These are phyloP conservation scores for Anticlea derivata DNA, from an alignment of 2,888 invertebrate genomes.

Conservation along the genomic window DNA sequence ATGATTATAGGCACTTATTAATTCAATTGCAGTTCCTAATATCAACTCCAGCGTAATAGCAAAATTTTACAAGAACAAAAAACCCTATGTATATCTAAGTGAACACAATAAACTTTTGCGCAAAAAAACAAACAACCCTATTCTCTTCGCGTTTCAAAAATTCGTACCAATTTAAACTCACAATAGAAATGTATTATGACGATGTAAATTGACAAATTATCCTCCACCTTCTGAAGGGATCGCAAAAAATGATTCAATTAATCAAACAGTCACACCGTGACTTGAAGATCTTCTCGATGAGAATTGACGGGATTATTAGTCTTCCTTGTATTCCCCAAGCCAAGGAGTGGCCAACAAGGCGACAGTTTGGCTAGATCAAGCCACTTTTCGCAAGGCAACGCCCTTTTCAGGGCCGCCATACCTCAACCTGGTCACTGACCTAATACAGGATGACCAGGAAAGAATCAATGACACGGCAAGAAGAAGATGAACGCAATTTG, in stretches of 20 bases:
- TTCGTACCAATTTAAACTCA: constrained; percentile 17
- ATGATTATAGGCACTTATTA: too few species aligned
- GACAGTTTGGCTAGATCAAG: background rate
- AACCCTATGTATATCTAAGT: too few species aligned
- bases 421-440: too few species aligned
- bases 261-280: constrained; percentile 79
- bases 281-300: constrained; percentile 68
- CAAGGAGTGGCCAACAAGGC: constrained; percentile 8
- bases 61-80: too few species aligned
- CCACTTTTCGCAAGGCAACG: background rate
- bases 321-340: constrained; percentile 45
- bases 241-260: constrained; percentile 78
- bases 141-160: constrained; percentile 2
- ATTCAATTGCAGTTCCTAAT: too few species aligned
- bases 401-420: too few species aligned
- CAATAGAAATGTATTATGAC: constrained; percentile 30
- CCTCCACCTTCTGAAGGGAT: constrained; percentile 37
- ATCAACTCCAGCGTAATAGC: too few species aligned
- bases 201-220: constrained; percentile 35
- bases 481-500: too few species aligned
- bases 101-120: too few species aligned
- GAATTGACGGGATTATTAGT: constrained; percentile 80
- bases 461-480: too few species aligned
- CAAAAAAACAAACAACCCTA: background rate
- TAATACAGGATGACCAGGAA: too few species aligned